These are phyloP conservation scores for Hippocampus zosterae DNA, from an alignment of 2,113 vertebrate species.

Conservation along the genomic window DNA sequence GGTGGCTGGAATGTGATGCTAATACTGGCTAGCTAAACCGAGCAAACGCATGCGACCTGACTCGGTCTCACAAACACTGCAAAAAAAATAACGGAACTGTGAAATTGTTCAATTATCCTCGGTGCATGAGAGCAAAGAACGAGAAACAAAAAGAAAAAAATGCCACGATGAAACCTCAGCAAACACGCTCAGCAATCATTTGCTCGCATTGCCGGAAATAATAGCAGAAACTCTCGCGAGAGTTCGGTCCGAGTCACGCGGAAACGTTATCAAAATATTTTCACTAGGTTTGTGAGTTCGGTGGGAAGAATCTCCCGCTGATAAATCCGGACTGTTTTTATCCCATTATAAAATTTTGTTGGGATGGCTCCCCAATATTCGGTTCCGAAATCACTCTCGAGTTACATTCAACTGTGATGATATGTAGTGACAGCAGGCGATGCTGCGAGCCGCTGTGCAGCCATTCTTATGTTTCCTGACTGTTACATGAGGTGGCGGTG, in stretches of 20 bases:
- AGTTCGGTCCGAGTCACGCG: constrained; percentile 12
- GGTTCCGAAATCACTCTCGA: no score
- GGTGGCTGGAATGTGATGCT: constrained; percentile 33
- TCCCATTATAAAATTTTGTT: no score
- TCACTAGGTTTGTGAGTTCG: not conserved
- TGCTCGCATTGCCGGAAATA: constrained; percentile 52
- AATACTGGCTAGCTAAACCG: constrained; percentile 42
- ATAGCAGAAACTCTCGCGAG: constrained; percentile 44
- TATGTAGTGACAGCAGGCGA: not conserved
- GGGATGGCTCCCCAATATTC: no score
- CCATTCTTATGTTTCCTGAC: no score
- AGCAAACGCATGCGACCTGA: not conserved
- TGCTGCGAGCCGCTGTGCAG: constrained; percentile 17
- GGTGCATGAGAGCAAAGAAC: not conserved
- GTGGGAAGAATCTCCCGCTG: no score
- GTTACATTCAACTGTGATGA: no score
- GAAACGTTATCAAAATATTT: not conserved
- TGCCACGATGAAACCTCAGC: constrained; percentile 33
- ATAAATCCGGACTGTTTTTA: not conserved
- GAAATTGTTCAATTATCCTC: accelerated
- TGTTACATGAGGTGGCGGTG: no score
- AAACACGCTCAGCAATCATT: constrained; percentile 34
- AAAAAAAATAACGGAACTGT: accelerated
- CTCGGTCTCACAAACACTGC: not conserved
- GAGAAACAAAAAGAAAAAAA: constrained; percentile 4